phyloP scores from a whole-genome alignment of 2,113 vertebrate species.

The Labeo rohita region DNA sequence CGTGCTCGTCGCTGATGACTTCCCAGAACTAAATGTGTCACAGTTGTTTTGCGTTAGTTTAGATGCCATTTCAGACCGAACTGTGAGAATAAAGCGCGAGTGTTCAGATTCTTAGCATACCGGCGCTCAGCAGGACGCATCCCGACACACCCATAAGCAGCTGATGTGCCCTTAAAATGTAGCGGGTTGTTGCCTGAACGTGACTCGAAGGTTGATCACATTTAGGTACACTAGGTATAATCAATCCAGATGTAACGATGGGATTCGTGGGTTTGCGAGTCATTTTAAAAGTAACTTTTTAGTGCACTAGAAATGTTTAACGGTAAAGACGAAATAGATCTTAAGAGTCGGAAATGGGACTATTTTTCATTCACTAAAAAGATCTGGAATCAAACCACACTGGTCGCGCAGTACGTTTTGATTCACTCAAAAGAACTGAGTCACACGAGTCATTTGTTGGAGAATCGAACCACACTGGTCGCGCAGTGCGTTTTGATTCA shows the following conservation, averaged over 20 bases:
- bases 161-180: slow-evolving; percentile 4
- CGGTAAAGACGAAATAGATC: background rate
- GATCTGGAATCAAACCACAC: background rate
- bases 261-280: background rate
- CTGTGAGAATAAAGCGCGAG: background rate
- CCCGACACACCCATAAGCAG: slow-evolving; percentile 40
- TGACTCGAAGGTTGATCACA: background rate
- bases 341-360: background rate
- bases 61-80: background rate
- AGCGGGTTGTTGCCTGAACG: background rate
- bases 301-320: no score
- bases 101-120: slow-evolving; percentile 20
- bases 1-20: slow-evolving; percentile 94
- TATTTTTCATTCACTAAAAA: background rate
- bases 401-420: background rate
- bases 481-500: background rate
- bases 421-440: background rate
- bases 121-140: background rate
- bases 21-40: slow-evolving; percentile 85
- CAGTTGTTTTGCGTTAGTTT: background rate
- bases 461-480: background rate
- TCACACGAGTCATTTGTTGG: background rate
- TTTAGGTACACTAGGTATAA: background rate
- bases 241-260: background rate
- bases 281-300: no score